phyloP scores from a whole-genome alignment of 2,113 vertebrate genomes.

The Antigone vipio region DNA sequence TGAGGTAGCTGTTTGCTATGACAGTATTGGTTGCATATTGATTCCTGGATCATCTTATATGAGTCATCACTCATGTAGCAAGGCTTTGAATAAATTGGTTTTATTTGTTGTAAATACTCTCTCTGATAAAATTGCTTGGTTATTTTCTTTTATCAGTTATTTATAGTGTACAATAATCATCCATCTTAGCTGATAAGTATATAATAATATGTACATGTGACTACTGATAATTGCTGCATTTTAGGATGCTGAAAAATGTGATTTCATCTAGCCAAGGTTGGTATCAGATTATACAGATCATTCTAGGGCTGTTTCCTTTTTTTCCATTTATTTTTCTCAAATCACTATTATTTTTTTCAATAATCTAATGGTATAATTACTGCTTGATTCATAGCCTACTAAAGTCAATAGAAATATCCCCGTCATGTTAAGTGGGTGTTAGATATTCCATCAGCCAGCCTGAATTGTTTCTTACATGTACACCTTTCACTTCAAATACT shows the following conservation, averaged over 20 bases:
- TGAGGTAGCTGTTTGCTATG: neutral
- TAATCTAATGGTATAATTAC: conserved; percentile 21
- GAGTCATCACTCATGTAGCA: neutral
- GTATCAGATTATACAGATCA: neutral
- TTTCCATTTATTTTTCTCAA: neutral
- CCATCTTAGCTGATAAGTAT: neutral
- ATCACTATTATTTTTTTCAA: conserved; percentile 40
- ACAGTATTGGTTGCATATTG: neutral
- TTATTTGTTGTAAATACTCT: neutral
- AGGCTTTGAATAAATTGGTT: neutral
- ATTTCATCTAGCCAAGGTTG: neutral
- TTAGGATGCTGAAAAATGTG: conserved; percentile 1
- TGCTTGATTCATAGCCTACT: neutral
- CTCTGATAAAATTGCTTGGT: neutral
- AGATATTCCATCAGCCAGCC: neutral
- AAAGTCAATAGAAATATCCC: neutral
- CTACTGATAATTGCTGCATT: neutral
- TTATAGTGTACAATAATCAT: neutral
- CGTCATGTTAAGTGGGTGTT: neutral
- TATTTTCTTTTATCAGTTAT: neutral
- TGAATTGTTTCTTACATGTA: neutral
- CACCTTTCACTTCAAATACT: neutral
- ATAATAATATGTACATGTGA: neutral
- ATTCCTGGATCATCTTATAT: neutral
- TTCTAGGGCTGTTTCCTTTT: neutral